Conservation (phyloP, 2,113 vertebrate species). For the Callithrix jacchus region DNA sequence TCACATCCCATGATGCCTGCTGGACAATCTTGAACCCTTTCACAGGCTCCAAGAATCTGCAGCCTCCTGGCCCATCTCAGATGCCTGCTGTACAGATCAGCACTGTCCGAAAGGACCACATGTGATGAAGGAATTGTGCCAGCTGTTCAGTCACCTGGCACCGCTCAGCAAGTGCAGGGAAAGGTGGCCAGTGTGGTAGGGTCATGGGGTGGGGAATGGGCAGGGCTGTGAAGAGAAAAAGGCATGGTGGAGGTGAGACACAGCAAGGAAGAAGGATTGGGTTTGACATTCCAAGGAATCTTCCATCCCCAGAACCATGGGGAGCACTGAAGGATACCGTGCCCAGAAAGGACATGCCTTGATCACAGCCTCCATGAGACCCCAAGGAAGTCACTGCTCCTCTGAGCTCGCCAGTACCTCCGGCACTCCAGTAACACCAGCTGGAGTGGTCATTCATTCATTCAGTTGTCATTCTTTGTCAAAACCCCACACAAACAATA, state of each 20-base stretch:
- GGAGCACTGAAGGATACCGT: background rate
- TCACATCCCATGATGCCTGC: background rate
- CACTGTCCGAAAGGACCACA: rapidly evolving
- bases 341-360: background rate
- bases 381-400: background rate
- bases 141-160: background rate
- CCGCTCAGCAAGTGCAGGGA: background rate
- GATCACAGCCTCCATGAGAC: background rate
- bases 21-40: background rate
- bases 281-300: background rate
- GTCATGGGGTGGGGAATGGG: rapidly evolving
- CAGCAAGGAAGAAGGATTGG: background rate
- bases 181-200: background rate
- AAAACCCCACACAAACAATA: background rate
- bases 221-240: background rate
- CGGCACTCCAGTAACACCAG: background rate
- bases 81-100: background rate
- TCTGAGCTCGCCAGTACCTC: background rate
- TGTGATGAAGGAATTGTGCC: rapidly evolving
- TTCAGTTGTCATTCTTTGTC: background rate
- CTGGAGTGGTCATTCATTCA: background rate
- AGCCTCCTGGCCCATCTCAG: background rate
- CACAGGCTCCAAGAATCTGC: background rate
- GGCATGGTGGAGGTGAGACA: background rate
- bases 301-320: background rate